Base-by-base conservation (phyloP, 2,797 vertebrate species). In the Crocodylus rhombifer region DNA sequence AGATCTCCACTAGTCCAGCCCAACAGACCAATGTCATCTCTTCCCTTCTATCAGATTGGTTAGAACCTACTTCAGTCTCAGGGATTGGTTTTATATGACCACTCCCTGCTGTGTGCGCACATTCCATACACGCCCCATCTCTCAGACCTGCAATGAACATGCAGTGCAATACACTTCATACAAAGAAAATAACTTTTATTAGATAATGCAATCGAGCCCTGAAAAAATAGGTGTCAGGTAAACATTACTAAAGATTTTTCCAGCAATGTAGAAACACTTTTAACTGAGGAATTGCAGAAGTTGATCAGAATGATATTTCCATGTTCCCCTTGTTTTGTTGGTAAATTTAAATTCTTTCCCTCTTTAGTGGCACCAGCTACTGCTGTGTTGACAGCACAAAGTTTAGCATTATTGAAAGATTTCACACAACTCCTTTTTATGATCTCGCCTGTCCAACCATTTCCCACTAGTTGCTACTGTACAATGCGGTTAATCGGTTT, bases 151-250 rank as follows among this genome's bases (percentile, higher is more conserved):
- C 62, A 95, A 89, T 74, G 64, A 89, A 1, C 4, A 33, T 3
- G n/a, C 14, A 57, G 11, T 0, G 6, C 73, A 64, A 2, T 2
- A 13, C 26, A 18, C 16, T 74, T 84, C 67, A 58, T 88, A 88
- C 57, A 92, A 96, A 97, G 95, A 94, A 97, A 96, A 96, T 89
- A 96, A 92, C 91, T 74, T 97, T 97, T 97, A 97, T 96, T 97
- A 93, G 93, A 90, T 91, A 93, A 95, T 91, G 86, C 80, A 81
- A 88, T 86, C 76, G 77, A 97, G 92, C 92, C 91, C 95, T 95
- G 87, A 95, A 95, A 88, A 93, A 96, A 71, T 67, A 93, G 42
- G 85, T 4, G 42, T 67, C 92, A 94, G 95, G 93, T 91, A 95
- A 93, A 96, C 91, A 76, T 84, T 23, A 62, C 62, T 91, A 61